Conservation (phyloP, 1,140 invertebrate genomes). For the Dendrolimus punctatus region DNA sequence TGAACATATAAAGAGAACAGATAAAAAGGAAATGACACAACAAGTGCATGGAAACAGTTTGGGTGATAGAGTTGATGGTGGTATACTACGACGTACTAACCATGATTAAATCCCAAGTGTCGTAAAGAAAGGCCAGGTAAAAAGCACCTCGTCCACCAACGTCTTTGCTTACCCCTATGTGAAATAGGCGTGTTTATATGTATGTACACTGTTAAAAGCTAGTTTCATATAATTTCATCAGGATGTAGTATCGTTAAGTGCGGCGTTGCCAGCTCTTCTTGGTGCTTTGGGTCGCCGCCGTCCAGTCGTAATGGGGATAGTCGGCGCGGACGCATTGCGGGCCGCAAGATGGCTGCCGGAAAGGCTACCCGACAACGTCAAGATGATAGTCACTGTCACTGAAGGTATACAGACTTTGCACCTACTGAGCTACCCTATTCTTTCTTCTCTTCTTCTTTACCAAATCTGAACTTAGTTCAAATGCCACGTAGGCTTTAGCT, state of each 20-base stretch:
- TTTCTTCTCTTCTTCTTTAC: too few relatives aligned
- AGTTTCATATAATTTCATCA: conserved; percentile 13
- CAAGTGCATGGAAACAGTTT: too few relatives aligned
- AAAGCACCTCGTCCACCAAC: too few relatives aligned
- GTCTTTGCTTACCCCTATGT: too few relatives aligned
- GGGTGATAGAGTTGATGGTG: too few relatives aligned
- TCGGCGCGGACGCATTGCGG: conserved; percentile 77
- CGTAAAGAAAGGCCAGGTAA: too few relatives aligned
- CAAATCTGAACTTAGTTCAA: too few relatives aligned
- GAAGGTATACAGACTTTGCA: conserved; percentile 60
- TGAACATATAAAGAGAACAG: too few relatives aligned
- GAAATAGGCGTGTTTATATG: neutral
- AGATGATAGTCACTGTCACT: conserved; percentile 80
- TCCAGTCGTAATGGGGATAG: conserved; percentile 79
- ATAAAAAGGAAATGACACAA: too few relatives aligned
- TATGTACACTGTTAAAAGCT: neutral
- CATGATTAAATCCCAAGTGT: too few relatives aligned
- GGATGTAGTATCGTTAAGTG: conserved; percentile 72
- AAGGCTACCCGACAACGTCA: conserved; percentile 78
- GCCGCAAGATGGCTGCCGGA: conserved; percentile 79
- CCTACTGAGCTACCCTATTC: neutral
- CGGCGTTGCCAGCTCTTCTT: conserved; percentile 69
- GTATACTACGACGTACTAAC: too few relatives aligned
- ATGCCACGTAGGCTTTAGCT: too few relatives aligned
- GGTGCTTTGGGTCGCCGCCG: conserved; percentile 69